Evolutionary conservation across 2,888 invertebrate genomes (phyloP), one percentile per base, ranked within the genome.

Genomic region (Charanyca ferruginea): DNA sequence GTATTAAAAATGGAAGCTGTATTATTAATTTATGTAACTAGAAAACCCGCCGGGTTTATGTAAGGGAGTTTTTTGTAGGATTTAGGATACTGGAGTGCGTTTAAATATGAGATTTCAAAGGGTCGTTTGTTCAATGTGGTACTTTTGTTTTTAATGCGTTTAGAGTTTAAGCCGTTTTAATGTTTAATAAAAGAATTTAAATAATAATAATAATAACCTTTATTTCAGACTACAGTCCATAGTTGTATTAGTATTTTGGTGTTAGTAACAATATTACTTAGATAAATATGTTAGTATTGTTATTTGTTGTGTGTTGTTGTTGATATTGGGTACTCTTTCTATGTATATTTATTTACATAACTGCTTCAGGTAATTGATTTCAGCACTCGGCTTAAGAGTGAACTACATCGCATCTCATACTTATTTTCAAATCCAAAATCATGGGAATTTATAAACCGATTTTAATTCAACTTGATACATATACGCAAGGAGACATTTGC

Each of bases 1-100:
- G 53, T 57, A 49, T 58, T 57, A 49, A 51, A 71, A 59, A 52
- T 54, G 49, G 20, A 59, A n/a, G 44, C 9, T 18, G 49, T 54
- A 22, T 61, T 68, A 44, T 69, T 65, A 22, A 53, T 57, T 58
- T 44, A 66, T 64, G 23, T 47, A n/a, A 16, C 52, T 47, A 42
- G 23, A 66, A 28, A 61, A 35, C 13, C 3, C 22, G 2, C 4
- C 42, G 47, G 8, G n/a, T 3, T 4, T 13, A 42, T 38, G 3
- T 13, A n/a, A 28, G 13, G 2, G 9, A 8, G 8, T 32, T 47
- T 51, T 51, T 53, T 45, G 6, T 20, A 25, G 38, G 25, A 47
- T 3, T 13, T 9, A 1, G 35, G 13, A n/a, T 28, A 13, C 20
- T 8, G 53, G 38, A 63, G 3, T 11, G 13, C 3, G 20, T 22